Base-by-base conservation (phyloP, 2,888 invertebrate genomes). In the Phaonia tiefii region DNA sequence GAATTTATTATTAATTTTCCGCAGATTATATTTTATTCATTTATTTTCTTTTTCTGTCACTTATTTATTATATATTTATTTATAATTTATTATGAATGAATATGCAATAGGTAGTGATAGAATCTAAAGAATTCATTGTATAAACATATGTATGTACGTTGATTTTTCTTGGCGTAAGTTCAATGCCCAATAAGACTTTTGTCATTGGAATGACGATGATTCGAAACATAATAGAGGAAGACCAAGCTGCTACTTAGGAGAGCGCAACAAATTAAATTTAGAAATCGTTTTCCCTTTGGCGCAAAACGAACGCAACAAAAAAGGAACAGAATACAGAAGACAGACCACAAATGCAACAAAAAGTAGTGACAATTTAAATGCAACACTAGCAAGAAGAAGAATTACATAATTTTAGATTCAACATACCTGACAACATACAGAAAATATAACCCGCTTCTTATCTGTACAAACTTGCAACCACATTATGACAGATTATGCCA, bases 161-260 rank as follows among this genome's bases (percentile, higher is more conserved):
- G 8, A 72, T 75, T 72, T 72, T 67, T 75, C 75, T 88, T 88
- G 88, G 88, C 88, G 88, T 80, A 86, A 84, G 88, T 88, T 88
- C 88, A 88, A 88, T 87, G 88, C 85, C 87, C 88, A 80, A 66
- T 75, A 69, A 75, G 70, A 71, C 63, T 65, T 63, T 77, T 76
- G 77, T 72, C 74, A 75, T 75, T 69, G 63, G n/a, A 69, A 69
- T 63, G 42, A 51, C 10, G 37, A 22, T 63, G 63, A 63, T 63
- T 22, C 39, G 63, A 22, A 63, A 17, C 44, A 31, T 31, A 31
- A 31, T 5, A 31, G 3, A 31, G 31, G 8, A 51, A 51, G 20
- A 51, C 51, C 20, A 17, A 51, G 31, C n/a, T 46, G 46, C 46
- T 2, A 46, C 17, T n/a, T 17, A 51, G 20, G 15, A 49, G 20